These are phyloP conservation scores for Abrostola tripartita DNA, from an alignment of 2,888 invertebrate species.

Conservation along the genomic window DNA sequence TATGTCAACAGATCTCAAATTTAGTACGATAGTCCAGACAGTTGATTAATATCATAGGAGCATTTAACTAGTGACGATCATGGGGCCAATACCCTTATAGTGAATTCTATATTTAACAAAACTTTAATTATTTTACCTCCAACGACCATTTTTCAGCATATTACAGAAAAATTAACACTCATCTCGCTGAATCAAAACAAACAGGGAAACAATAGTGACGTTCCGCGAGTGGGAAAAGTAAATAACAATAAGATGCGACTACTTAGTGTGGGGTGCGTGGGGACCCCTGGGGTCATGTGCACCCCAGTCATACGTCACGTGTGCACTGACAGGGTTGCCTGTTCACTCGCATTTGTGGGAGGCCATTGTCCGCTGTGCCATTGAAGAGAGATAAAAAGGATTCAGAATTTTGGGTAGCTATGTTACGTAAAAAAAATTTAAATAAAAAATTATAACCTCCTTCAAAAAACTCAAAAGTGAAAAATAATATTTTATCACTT, in stretches of 20 bases:
- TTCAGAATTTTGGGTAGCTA: slow-evolving; percentile 17
- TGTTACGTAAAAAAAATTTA: slow-evolving; percentile 19
- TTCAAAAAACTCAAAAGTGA: no score
- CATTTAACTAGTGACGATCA: no score
- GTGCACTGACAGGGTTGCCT: slow-evolving; percentile 57
- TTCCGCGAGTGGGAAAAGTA: slow-evolving; percentile 49
- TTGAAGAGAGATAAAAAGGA: slow-evolving; percentile 40
- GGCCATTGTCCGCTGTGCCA: slow-evolving; percentile 49
- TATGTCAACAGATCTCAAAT: no score
- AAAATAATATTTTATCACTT: no score
- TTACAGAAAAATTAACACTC: slow-evolving; percentile 12
- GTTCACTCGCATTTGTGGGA: slow-evolving; percentile 34
- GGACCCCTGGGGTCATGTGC: slow-evolving; percentile 36
- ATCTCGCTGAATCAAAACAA: slow-evolving; percentile 40
- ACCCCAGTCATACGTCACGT: slow-evolving; percentile 69
- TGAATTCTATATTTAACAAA: no score
- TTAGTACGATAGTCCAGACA: no score
- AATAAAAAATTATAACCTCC: no score
- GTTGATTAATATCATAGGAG: no score
- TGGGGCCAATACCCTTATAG: no score
- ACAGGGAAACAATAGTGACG: slow-evolving; percentile 34
- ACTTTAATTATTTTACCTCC: no score
- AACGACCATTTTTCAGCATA: no score
- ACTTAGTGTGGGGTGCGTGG: slow-evolving; percentile 52
- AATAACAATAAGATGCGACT: slow-evolving; percentile 56